phyloP scores from a whole-genome alignment of 2,888 invertebrate species.

The Pantelozetes paolii region DNA sequence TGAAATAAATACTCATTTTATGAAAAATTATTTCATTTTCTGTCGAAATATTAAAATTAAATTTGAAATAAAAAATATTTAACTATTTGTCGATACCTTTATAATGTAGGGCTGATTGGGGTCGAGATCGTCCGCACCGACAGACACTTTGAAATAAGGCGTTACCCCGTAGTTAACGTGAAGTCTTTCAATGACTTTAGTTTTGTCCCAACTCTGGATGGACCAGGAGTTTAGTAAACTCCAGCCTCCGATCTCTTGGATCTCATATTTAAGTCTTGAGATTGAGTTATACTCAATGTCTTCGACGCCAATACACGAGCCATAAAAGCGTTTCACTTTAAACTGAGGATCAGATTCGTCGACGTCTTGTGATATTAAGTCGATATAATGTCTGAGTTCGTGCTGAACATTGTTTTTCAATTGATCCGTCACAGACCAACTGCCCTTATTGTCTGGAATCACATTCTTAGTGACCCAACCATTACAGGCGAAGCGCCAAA shows the following conservation, averaged over 20 bases:
- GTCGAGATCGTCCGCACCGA: conserved; percentile 57
- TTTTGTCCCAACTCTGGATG: conserved; percentile 45
- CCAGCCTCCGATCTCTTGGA: conserved; percentile 55
- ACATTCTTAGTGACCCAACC: conserved; percentile 56
- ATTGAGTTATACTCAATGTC: conserved; percentile 51
- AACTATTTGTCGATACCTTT: too few species aligned
- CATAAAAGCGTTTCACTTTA: conserved; percentile 61
- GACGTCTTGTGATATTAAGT: conserved; percentile 55
- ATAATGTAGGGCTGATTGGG: conserved; percentile 54
- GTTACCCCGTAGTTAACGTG: conserved; percentile 57
- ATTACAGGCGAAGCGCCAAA: conserved; percentile 58
- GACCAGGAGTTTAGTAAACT: conserved; percentile 46
- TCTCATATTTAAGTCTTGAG: conserved; percentile 57
- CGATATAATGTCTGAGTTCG: conserved; percentile 51
- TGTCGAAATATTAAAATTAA: too few species aligned
- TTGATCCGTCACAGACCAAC: conserved; percentile 55
- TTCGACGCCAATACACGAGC: conserved; percentile 56
- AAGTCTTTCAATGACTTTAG: conserved; percentile 53
- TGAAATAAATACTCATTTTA: too few species aligned
- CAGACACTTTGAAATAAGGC: conserved; percentile 58
- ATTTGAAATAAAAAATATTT: too few species aligned
- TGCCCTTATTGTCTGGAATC: conserved; percentile 55
- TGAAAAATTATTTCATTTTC: too few species aligned
- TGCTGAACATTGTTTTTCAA: conserved; percentile 53
- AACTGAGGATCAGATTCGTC: conserved; percentile 55